Percentiles rank a stretch among this genome's conserved stretches.
Evolutionary conservation across 2,113 vertebrate genomes (phyloP).

Genomic region (Scartelaos histophorus): DNA sequence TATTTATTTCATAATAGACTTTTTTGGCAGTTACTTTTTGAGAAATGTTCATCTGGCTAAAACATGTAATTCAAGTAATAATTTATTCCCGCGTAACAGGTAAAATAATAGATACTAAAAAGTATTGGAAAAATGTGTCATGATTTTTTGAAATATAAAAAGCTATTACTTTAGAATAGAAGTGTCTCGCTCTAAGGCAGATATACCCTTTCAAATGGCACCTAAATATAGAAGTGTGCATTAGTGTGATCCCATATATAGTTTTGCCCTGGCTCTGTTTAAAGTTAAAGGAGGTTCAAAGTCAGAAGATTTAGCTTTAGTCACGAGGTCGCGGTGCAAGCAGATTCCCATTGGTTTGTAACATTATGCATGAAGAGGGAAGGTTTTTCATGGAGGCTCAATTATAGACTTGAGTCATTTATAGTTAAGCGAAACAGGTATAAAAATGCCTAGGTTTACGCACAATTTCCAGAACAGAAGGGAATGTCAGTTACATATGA

Average conservation of each 20-base stretch:
- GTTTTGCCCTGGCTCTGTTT: conserved; percentile 25
- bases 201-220: conserved; percentile 9
- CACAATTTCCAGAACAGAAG: conserved; percentile 23
- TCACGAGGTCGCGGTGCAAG: conserved; percentile 40
- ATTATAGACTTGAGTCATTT: conserved; percentile 54
- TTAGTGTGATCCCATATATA: conserved; percentile 20
- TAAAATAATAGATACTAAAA: conserved; percentile 8
- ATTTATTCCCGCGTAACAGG: neutral
- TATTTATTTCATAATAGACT: too few species aligned
- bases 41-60: too few species aligned
- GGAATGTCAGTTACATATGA: conserved; percentile 18
- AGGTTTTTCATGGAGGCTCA: conserved; percentile 56
- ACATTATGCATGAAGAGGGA: conserved; percentile 21
- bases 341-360: conserved; percentile 46
- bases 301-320: conserved; percentile 44
- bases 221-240: conserved; percentile 33
- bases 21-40: too few species aligned
- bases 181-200: conserved; percentile 23
- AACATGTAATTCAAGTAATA: neutral
- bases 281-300: conserved; percentile 59
- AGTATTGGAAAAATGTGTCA: neutral
- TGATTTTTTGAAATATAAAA: conserved; percentile 12
- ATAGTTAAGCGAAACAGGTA: conserved; percentile 29
- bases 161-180: conserved; percentile 11
- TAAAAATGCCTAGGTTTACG: conserved; percentile 41